A percentile compares a stretch with the other conserved stretches of the same genome.
phyloP scores from a whole-genome alignment of 2,888 invertebrate species.

The Perithous albicinctus region DNA sequence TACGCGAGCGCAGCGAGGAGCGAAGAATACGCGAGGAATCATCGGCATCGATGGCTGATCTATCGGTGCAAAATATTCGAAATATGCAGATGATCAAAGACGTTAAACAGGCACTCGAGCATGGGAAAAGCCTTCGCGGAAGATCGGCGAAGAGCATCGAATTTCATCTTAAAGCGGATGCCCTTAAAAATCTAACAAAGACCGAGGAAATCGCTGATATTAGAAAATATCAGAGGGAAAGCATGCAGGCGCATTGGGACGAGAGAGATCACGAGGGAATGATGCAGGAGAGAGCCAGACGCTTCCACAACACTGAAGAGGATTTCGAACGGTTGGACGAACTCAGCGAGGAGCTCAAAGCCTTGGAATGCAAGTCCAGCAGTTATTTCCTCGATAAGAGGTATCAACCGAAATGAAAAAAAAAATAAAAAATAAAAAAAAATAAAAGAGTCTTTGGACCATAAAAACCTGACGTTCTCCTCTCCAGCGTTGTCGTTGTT shows the following conservation, averaged over 20 bases:
- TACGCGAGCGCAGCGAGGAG: slow-evolving; percentile 46
- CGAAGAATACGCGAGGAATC: slow-evolving; percentile 26
- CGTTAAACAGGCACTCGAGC: slow-evolving; percentile 76
- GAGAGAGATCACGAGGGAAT: slow-evolving; percentile 83
- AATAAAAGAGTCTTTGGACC: slow-evolving; percentile 19
- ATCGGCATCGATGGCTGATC: slow-evolving; percentile 73
- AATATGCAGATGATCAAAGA: slow-evolving; percentile 78
- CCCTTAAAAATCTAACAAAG: slow-evolving; percentile 86
- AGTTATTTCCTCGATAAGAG: slow-evolving; percentile 88
- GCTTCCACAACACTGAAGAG: slow-evolving; percentile 81
- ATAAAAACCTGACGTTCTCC: background rate
- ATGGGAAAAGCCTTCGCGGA: slow-evolving; percentile 87
- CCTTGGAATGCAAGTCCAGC: slow-evolving; percentile 88
- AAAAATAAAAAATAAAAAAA: too few species aligned
- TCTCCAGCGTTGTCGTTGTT: background rate
- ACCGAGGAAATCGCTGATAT: slow-evolving; percentile 84
- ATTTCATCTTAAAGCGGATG: slow-evolving; percentile 81
- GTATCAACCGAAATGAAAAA: too few species aligned
- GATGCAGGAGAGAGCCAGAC: slow-evolving; percentile 83
- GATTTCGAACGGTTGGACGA: slow-evolving; percentile 87
- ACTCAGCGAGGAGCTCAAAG: slow-evolving; percentile 88
- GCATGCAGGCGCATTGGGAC: slow-evolving; percentile 77
- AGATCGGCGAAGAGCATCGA: slow-evolving; percentile 92
- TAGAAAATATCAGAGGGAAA: slow-evolving; percentile 80
- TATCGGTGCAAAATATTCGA: slow-evolving; percentile 74